Conservation (phyloP, 1,140 invertebrate species). For the Tetranychus urticae region DNA sequence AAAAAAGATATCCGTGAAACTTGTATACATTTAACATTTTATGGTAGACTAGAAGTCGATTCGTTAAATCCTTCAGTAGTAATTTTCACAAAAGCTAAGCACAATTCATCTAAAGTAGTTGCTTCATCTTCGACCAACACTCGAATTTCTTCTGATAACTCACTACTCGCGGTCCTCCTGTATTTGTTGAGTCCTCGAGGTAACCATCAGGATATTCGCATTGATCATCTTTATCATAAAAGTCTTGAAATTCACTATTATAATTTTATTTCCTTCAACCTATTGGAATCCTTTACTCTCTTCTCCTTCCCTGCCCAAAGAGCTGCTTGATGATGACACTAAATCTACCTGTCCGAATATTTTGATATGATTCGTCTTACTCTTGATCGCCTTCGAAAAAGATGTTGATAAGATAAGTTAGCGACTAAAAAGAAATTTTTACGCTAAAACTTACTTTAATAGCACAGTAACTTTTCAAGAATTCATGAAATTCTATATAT, state of each 20-base stretch:
- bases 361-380: no score
- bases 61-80: background rate
- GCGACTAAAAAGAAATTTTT: background rate
- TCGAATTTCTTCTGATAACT: slow-evolving; percentile 2
- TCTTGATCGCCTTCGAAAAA: slow-evolving; percentile 3
- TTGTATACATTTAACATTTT: no score
- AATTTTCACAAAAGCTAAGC: background rate
- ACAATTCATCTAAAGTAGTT: background rate
- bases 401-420: background rate
- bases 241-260: no score
- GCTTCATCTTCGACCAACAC: background rate
- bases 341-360: no score
- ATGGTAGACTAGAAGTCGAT: background rate
- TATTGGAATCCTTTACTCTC: no score
- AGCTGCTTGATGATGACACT: no score
- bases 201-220: slow-evolving; percentile 9
- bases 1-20: no score
- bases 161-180: slow-evolving; percentile 6
- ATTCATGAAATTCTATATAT: slow-evolving; percentile 2
- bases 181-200: slow-evolving; percentile 5
- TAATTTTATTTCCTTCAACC: no score
- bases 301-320: no score
- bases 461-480: background rate
- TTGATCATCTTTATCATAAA: slow-evolving; percentile 4
- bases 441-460: background rate